A percentile compares a stretch with the other conserved stretches of the same genome.
These are phyloP conservation scores for Sorex fumeus DNA, from an alignment of 2,113 vertebrate species.

Conservation along the genomic window DNA sequence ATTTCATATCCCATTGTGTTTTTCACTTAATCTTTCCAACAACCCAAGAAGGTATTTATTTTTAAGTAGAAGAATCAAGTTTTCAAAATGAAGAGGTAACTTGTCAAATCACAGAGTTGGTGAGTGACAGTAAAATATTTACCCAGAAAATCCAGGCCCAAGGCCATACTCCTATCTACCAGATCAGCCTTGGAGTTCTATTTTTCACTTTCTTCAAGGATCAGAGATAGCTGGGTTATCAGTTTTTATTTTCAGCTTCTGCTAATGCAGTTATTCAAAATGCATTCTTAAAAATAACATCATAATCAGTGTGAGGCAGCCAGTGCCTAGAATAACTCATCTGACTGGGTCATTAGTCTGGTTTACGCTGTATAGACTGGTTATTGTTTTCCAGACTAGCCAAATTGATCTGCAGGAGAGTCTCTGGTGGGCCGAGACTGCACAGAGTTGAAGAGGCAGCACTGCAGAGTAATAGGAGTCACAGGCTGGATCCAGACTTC, in stretches of 20 bases:
- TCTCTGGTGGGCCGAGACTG: neutral
- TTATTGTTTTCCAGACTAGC: neutral
- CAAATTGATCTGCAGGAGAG: neutral
- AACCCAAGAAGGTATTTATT: neutral
- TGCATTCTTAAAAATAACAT: constrained; percentile 34
- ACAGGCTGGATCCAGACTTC: neutral
- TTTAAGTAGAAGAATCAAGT: neutral
- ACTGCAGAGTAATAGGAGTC: neutral
- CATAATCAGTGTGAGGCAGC: neutral
- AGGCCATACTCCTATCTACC: neutral
- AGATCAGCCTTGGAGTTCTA: neutral
- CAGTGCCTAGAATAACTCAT: neutral
- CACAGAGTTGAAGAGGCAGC: no score
- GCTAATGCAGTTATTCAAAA: constrained; percentile 46
- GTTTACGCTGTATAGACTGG: neutral
- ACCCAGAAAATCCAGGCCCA: neutral
- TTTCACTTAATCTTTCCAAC: constrained; percentile 10
- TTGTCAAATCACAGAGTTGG: neutral
- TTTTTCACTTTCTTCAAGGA: neutral
- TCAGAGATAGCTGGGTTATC: neutral
- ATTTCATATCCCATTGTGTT: neutral
- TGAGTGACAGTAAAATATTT: neutral
- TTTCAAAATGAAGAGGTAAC: neutral
- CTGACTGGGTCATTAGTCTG: neutral
- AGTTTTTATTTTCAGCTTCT: constrained; percentile 37